These are phyloP conservation scores for Hydriomena furcata DNA, from an alignment of 2,888 invertebrate genomes.

Conservation along the genomic window DNA sequence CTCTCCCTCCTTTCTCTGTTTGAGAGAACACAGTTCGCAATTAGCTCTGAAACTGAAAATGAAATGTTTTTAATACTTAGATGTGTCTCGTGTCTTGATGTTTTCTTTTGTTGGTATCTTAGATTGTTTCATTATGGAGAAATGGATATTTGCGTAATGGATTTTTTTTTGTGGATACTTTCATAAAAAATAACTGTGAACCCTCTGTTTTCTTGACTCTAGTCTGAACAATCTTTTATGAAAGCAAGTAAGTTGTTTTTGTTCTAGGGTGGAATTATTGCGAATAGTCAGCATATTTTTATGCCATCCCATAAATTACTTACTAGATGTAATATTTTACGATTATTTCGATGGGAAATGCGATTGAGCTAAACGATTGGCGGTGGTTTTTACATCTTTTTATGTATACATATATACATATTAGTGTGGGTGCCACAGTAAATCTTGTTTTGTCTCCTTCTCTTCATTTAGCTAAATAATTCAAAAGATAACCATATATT, in stretches of 20 bases:
- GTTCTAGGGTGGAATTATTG: not conserved
- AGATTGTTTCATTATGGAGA: slow-evolving; percentile 18
- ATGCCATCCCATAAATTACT: slow-evolving; percentile 26
- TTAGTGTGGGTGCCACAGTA: too few species aligned
- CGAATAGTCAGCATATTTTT: slow-evolving; percentile 23
- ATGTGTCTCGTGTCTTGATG: slow-evolving; percentile 42
- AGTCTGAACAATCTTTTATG: too few species aligned
- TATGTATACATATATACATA: too few species aligned
- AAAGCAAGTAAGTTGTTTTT: not conserved
- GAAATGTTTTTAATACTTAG: slow-evolving; percentile 49
- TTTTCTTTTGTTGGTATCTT: slow-evolving; percentile 21
- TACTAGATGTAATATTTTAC: slow-evolving; percentile 37
- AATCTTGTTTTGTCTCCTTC: too few species aligned
- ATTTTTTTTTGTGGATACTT: not conserved
- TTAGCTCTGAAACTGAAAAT: slow-evolving; percentile 58
- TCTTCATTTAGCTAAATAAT: too few species aligned
- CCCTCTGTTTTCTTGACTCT: too few species aligned
- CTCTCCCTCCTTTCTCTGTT: slow-evolving; percentile 58
- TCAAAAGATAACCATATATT: too few species aligned
- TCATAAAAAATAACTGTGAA: too few species aligned
- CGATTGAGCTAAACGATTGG: not conserved
- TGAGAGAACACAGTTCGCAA: slow-evolving; percentile 61
- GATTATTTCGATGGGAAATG: slow-evolving; percentile 27
- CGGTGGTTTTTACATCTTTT: not conserved
- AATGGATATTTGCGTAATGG: not conserved